These are phyloP conservation scores for Natrix natrix DNA, from an alignment of 2,797 vertebrate genomes.

Conservation along the genomic window DNA sequence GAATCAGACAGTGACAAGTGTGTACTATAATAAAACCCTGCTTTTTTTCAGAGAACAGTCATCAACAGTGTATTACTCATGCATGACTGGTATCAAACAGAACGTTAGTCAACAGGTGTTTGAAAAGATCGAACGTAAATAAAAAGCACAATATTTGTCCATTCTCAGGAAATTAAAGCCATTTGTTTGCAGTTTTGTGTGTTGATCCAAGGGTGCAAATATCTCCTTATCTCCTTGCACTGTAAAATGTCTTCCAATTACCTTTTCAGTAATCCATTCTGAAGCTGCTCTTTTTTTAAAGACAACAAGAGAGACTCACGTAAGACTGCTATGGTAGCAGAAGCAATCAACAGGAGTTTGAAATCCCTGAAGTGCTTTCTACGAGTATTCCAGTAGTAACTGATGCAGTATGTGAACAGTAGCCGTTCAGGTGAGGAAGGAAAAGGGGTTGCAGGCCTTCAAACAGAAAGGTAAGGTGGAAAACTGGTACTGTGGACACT, in stretches of 20 bases:
- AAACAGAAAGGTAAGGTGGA: neutral
- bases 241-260: neutral
- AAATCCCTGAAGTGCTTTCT: constrained; percentile 8
- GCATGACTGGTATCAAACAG: neutral
- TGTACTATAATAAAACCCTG: neutral
- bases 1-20: neutral
- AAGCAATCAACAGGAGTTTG: neutral
- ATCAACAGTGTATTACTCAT: neutral
- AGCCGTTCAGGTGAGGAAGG: constrained; percentile 1
- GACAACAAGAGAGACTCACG: neutral
- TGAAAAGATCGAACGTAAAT: neutral
- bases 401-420: constrained; percentile 18
- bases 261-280: neutral
- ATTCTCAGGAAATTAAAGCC: neutral
- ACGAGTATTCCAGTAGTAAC: neutral
- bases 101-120: neutral
- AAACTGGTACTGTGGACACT: neutral
- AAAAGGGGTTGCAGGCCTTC: neutral
- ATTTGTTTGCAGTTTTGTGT: neutral
- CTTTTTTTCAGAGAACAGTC: neutral
- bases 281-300: neutral
- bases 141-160: constrained; percentile 1
- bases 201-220: neutral
- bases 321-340: neutral
- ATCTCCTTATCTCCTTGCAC: neutral